A percentile compares a stretch with the other conserved stretches of the same genome.
Conservation (phyloP, 2,113 vertebrate species). For the Ctenomys sociabilis region DNA sequence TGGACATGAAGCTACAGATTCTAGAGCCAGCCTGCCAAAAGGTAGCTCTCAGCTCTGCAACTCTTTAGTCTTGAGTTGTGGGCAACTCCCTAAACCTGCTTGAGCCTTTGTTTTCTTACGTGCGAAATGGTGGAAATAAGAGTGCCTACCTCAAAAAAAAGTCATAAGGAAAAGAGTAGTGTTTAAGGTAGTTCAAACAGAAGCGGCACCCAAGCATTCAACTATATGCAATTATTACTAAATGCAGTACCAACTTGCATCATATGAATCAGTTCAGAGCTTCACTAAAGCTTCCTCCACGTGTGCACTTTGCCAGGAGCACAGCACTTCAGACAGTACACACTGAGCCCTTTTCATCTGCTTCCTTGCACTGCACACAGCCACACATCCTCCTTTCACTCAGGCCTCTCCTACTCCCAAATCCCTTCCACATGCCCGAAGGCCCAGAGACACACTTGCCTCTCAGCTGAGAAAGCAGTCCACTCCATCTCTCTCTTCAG, state of each 20-base stretch:
- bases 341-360: not conserved
- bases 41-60: not conserved
- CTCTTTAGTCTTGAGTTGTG: not conserved
- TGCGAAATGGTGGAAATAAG: not conserved
- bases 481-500: not conserved
- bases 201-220: not conserved
- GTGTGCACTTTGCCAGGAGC: not conserved
- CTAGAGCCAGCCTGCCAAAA: not conserved
- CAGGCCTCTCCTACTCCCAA: not conserved
- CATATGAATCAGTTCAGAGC: not conserved
- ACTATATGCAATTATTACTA: not conserved
- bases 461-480: not conserved
- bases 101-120: not conserved
- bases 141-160: not conserved
- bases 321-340: not conserved
- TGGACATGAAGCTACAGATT: not conserved
- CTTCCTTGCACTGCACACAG: not conserved
- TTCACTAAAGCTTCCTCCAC: not conserved
- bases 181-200: not conserved
- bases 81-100: not conserved
- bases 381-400: not conserved
- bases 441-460: not conserved
- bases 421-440: not conserved
- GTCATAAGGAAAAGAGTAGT: not conserved
- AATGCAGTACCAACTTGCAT: not conserved